Percentiles rank a stretch among this genome's conserved stretches.
Conservation (phyloP, 2,797 vertebrate species). For the Pelochelys cantorii region DNA sequence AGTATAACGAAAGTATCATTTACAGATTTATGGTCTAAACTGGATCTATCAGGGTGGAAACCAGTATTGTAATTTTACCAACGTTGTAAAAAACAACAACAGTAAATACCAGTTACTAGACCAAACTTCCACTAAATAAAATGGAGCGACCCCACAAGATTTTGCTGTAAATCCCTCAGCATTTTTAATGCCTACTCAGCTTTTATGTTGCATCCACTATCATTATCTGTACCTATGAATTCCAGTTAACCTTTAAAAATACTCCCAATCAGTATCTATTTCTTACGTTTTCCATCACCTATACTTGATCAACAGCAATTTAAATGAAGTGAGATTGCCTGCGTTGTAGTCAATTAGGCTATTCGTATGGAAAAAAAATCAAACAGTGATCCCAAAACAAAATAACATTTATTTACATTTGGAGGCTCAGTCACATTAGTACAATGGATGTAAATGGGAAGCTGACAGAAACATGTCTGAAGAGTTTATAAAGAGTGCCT, state of each 20-base stretch:
- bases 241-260: neutral
- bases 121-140: neutral
- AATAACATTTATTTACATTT: neutral
- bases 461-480: neutral
- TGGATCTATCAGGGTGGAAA: neutral
- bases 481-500: neutral
- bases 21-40: neutral
- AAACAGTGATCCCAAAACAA: neutral
- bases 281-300: neutral
- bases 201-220: conserved; percentile 16
- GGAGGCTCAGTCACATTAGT: neutral
- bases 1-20: neutral
- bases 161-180: conserved; percentile 9
- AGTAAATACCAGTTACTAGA: neutral
- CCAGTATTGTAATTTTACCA: conserved; percentile 18
- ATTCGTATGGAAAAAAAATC: neutral
- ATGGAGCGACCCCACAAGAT: neutral
- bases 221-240: neutral
- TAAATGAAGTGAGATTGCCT: neutral
- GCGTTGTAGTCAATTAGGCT: neutral
- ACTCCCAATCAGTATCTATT: neutral
- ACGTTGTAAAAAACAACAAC: neutral
- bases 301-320: neutral
- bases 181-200: conserved; percentile 1
- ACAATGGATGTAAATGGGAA: neutral